These are phyloP conservation scores for Toxotes lorentzi DNA, from an alignment of 2,797 vertebrate species.

Conservation along the genomic window DNA sequence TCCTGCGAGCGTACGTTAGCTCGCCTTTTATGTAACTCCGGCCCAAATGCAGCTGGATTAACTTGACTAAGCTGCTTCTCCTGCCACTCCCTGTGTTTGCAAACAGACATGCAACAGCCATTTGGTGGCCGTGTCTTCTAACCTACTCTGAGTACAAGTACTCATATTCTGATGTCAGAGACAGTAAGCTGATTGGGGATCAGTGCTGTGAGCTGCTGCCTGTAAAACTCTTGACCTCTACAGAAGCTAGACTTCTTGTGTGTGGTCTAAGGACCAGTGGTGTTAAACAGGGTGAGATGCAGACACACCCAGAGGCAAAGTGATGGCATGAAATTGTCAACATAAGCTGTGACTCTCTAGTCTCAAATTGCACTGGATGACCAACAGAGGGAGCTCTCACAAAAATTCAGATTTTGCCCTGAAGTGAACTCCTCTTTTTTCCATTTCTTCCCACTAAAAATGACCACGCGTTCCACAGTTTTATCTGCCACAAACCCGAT, in stretches of 20 bases:
- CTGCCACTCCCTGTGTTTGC: slow-evolving; percentile 35
- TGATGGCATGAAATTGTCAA: too few relatives aligned
- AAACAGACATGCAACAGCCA: slow-evolving; percentile 25
- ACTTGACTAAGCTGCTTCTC: slow-evolving; percentile 67
- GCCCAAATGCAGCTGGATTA: slow-evolving; percentile 69
- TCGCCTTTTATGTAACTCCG: slow-evolving; percentile 63
- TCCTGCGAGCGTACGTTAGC: slow-evolving; percentile 16
- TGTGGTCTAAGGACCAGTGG: background rate
- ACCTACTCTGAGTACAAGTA: background rate
- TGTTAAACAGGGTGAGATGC: too few relatives aligned
- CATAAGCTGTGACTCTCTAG: background rate
- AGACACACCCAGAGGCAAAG: too few relatives aligned
- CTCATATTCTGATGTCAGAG: background rate
- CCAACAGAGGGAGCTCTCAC: slow-evolving; percentile 28
- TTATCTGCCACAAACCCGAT: slow-evolving; percentile 44
- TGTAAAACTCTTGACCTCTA: background rate
- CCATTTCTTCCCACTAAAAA: background rate
- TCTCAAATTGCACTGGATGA: background rate
- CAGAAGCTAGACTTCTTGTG: background rate
- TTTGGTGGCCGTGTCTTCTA: background rate
- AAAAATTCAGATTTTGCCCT: background rate
- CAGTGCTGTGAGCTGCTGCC: background rate
- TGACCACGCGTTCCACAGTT: background rate
- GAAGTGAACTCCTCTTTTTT: background rate
- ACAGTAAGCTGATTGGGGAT: slow-evolving; percentile 14